These are phyloP conservation scores for Atta cephalotes DNA, from an alignment of 1,140 invertebrate species.

Conservation along the genomic window DNA sequence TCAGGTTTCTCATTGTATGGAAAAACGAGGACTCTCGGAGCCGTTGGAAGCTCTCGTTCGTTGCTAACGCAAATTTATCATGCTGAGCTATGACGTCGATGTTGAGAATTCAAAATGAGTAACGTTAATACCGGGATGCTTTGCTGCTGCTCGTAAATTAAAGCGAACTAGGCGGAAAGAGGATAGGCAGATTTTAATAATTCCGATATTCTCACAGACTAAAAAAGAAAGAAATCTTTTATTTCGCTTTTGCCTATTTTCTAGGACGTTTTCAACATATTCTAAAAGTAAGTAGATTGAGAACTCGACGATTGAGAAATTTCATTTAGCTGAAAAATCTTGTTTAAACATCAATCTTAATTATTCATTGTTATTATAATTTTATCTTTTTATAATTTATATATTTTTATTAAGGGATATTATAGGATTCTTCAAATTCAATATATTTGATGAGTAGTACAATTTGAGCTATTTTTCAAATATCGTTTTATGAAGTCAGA, in stretches of 20 bases:
- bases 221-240: slow-evolving; percentile 48
- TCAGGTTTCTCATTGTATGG: slow-evolving; percentile 74
- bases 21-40: slow-evolving; percentile 71
- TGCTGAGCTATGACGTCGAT: slow-evolving; percentile 76
- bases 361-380: no score
- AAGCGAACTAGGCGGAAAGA: slow-evolving; percentile 50
- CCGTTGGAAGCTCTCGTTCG: slow-evolving; percentile 62
- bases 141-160: slow-evolving; percentile 75
- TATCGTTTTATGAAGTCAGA: no score
- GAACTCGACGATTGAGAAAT: no score
- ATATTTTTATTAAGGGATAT: no score
- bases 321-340: no score
- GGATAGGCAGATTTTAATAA: slow-evolving; percentile 71
- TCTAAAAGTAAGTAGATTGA: background rate
- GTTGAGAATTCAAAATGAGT: slow-evolving; percentile 76
- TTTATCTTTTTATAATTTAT: no score
- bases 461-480: no score
- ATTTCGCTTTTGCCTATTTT: slow-evolving; percentile 44
- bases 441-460: no score
- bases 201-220: slow-evolving; percentile 67
- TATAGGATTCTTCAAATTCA: no score
- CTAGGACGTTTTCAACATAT: background rate
- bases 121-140: slow-evolving; percentile 72
- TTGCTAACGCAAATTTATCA: slow-evolving; percentile 76
- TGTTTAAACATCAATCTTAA: no score